A percentile compares a stretch with the other conserved stretches of the same genome.
These are phyloP conservation scores for Drosophila pectinifera DNA, from an alignment of 1,140 invertebrate species.

Conservation along the genomic window DNA sequence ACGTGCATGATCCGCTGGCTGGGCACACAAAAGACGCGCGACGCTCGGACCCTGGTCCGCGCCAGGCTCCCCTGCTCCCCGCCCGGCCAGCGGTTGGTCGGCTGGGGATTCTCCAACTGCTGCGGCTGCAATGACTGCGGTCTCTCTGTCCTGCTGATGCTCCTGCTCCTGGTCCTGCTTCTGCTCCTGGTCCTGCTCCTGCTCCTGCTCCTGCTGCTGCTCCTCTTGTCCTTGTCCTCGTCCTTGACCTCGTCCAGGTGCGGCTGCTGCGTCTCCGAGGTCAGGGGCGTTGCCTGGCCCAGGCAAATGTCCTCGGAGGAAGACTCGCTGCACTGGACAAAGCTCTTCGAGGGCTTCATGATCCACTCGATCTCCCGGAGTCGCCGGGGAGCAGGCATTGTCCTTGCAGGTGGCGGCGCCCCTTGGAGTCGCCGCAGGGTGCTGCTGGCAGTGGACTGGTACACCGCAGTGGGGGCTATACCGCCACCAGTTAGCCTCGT, in stretches of 20 bases:
- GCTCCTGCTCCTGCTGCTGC: background rate
- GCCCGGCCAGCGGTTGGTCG: too few species aligned
- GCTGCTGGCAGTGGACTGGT: background rate
- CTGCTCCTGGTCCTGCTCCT: background rate
- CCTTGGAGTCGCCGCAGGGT: background rate
- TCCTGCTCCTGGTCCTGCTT: too few species aligned
- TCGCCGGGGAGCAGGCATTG: background rate
- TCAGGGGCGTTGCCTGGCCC: background rate
- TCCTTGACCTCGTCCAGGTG: too few species aligned
- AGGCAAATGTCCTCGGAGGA: slow-evolving; percentile 35
- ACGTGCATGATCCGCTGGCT: slow-evolving; percentile 40
- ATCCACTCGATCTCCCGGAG: slow-evolving; percentile 45
- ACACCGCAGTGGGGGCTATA: background rate
- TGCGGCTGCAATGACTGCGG: too few species aligned
- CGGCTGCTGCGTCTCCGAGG: background rate
- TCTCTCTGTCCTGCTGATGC: too few species aligned
- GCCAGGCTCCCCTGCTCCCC: too few species aligned
- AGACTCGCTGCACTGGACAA: slow-evolving; percentile 50
- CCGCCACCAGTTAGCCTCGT: background rate
- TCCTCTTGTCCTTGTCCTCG: background rate
- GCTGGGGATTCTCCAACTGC: too few species aligned
- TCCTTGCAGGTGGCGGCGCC: background rate
- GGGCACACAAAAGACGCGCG: slow-evolving; percentile 21
- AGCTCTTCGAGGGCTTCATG: slow-evolving; percentile 40
- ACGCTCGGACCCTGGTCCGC: background rate